Percentiles rank a stretch among this genome's conserved stretches.
Conservation (phyloP, 2,113 vertebrate species). For the Thamnophis sirtalis region DNA sequence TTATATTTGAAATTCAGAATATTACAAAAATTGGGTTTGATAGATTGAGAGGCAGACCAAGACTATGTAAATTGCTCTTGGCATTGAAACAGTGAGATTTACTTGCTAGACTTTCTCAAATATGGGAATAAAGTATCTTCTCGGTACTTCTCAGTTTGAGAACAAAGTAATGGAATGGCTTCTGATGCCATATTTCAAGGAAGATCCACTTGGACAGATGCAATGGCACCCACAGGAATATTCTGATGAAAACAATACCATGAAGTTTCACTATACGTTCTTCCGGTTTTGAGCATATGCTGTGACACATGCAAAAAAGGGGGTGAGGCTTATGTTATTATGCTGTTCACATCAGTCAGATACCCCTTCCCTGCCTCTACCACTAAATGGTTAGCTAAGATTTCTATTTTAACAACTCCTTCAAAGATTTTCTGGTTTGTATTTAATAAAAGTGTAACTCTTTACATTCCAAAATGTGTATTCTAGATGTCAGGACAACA, state of each 20-base stretch:
- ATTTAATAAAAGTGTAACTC: not conserved
- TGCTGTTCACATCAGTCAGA: not conserved
- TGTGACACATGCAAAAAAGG: not conserved
- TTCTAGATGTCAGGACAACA: not conserved
- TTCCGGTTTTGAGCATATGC: not conserved
- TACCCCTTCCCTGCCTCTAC: not conserved
- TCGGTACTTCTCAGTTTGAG: not conserved
- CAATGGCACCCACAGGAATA: not conserved
- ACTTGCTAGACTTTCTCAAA: not conserved
- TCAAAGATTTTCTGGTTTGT: not conserved
- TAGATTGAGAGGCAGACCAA: not conserved
- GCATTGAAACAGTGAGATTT: no score
- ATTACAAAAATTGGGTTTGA: not conserved
- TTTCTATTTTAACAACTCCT: not conserved
- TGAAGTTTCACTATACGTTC: not conserved
- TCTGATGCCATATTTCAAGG: not conserved
- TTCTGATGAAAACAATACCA: not conserved
- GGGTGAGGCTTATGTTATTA: not conserved
- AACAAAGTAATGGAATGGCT: not conserved
- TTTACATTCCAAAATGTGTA: not conserved
- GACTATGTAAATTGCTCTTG: not conserved
- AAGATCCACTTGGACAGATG: not conserved
- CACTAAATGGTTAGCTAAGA: not conserved
- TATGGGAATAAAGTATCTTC: not conserved
- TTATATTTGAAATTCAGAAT: not conserved